Conservation (phyloP, 1,140 invertebrate genomes). For the Tetragnatha versicolor region DNA sequence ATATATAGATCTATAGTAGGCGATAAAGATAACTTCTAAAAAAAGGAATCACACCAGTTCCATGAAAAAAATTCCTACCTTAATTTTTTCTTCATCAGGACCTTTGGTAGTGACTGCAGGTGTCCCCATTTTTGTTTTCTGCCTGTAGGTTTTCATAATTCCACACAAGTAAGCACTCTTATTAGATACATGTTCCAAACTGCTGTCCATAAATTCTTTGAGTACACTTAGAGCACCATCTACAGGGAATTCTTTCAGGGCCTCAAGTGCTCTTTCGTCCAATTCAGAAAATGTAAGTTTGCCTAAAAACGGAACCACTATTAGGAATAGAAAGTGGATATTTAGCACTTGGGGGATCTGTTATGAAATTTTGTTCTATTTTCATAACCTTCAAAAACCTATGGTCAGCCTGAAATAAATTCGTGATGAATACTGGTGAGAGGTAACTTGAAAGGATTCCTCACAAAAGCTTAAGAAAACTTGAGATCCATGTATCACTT, state of each 20-base stretch:
- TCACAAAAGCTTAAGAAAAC: too few relatives aligned
- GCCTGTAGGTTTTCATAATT: slow-evolving; percentile 97
- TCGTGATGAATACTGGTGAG: not conserved
- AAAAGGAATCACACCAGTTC: too few relatives aligned
- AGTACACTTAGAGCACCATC: slow-evolving; percentile 92
- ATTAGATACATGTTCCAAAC: slow-evolving; percentile 97
- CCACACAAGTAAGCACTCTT: slow-evolving; percentile 98
- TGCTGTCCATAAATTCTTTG: slow-evolving; percentile 94
- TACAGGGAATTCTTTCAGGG: slow-evolving; percentile 94
- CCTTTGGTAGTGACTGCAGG: slow-evolving; percentile 73
- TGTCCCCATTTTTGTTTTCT: slow-evolving; percentile 70
- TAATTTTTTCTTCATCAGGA: slow-evolving; percentile 95
- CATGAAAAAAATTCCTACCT: slow-evolving; percentile 73
- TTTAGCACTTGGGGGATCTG: too few relatives aligned
- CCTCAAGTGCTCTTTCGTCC: slow-evolving; percentile 94
- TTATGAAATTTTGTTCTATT: not conserved
- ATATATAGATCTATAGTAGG: too few relatives aligned
- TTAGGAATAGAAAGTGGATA: not conserved
- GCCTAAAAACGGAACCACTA: slow-evolving; percentile 64
- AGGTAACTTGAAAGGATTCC: too few relatives aligned
- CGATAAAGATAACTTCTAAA: too few relatives aligned
- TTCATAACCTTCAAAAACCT: not conserved
- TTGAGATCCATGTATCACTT: too few relatives aligned
- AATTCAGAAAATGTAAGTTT: slow-evolving; percentile 93
- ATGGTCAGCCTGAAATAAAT: not conserved